phyloP scores from a whole-genome alignment of 92 coral and sea anemone genomes.

The Meandrina meandrites region DNA sequence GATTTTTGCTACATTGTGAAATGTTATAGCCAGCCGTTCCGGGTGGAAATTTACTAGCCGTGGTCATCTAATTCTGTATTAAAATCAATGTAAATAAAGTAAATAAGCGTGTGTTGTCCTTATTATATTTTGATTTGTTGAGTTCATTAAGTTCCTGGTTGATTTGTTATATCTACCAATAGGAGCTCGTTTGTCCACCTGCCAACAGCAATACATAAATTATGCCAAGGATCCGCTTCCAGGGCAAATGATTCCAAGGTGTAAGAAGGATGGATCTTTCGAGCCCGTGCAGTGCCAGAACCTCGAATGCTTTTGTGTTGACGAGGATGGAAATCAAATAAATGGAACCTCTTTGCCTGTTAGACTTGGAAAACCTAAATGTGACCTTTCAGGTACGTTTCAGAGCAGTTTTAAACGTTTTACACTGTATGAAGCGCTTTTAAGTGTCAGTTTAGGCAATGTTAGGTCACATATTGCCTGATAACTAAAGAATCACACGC shows the following conservation, averaged over 20 bases:
- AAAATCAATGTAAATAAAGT: too few species aligned
- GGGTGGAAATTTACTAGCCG: too few species aligned
- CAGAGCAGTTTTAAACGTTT: neutral
- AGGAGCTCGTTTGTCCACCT: constrained; percentile 58
- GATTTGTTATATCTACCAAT: neutral
- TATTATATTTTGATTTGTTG: neutral
- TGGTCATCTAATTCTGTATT: too few species aligned
- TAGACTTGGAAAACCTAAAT: constrained; percentile 73
- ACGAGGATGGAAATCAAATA: constrained; percentile 65
- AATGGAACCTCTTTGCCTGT: constrained; percentile 68
- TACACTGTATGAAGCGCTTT: neutral
- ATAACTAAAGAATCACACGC: too few species aligned
- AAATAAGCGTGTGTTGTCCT: too few species aligned
- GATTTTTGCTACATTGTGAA: neutral
- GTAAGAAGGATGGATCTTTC: constrained; percentile 75
- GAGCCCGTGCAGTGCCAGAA: constrained; percentile 77
- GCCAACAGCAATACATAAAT: constrained; percentile 62
- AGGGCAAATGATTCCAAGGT: constrained; percentile 70
- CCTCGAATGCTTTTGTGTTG: constrained; percentile 80
- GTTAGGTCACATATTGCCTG: neutral
- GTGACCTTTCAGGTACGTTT: constrained; percentile 48
- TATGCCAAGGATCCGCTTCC: constrained; percentile 57
- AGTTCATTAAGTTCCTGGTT: neutral
- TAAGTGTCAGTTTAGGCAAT: neutral
- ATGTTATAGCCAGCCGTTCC: too few species aligned